Conservation (phyloP, 2,113 vertebrate species). For the Labrus mixtus region DNA sequence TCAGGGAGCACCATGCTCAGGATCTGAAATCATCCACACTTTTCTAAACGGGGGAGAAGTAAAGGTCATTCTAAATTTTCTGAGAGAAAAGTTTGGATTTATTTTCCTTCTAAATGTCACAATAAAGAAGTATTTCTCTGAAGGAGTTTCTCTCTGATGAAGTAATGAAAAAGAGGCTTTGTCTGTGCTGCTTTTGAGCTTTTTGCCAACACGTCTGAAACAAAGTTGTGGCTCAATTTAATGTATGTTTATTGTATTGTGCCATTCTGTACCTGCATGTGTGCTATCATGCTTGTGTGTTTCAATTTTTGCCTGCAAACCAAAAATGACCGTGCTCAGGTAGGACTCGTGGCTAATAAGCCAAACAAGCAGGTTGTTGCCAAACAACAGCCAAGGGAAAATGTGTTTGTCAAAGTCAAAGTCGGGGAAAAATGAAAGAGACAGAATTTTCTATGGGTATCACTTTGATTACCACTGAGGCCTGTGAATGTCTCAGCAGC, state of each 20-base stretch:
- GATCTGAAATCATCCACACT: slow-evolving; percentile 47
- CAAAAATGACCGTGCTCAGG: slow-evolving; percentile 14
- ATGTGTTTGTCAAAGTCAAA: not conserved
- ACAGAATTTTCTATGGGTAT: slow-evolving; percentile 57
- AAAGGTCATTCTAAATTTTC: slow-evolving; percentile 9
- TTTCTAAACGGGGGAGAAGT: slow-evolving; percentile 35
- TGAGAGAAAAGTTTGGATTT: not conserved
- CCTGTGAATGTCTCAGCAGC: slow-evolving; percentile 32
- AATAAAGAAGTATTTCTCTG: not conserved
- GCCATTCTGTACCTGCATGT: slow-evolving; percentile 19
- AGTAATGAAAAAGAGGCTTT: slow-evolving; percentile 1
- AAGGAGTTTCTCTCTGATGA: not conserved
- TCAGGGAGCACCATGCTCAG: slow-evolving; percentile 25
- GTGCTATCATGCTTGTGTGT: not conserved
- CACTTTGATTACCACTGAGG: slow-evolving; percentile 43
- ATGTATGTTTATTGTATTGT: too few species aligned
- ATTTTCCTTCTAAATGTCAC: not conserved
- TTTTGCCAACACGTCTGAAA: not conserved
- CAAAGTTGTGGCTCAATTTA: not conserved
- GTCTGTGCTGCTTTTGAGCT: not conserved
- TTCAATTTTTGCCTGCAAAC: slow-evolving; percentile 9
- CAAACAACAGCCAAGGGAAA: slow-evolving; percentile 25
- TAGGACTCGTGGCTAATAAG: slow-evolving; percentile 3
- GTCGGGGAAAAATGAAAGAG: slow-evolving; percentile 44
- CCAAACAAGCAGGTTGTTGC: slow-evolving; percentile 10